A percentile compares a stretch with the other conserved stretches of the same genome.
Conservation (phyloP, 2,888 invertebrate genomes). For the Dione juno region DNA sequence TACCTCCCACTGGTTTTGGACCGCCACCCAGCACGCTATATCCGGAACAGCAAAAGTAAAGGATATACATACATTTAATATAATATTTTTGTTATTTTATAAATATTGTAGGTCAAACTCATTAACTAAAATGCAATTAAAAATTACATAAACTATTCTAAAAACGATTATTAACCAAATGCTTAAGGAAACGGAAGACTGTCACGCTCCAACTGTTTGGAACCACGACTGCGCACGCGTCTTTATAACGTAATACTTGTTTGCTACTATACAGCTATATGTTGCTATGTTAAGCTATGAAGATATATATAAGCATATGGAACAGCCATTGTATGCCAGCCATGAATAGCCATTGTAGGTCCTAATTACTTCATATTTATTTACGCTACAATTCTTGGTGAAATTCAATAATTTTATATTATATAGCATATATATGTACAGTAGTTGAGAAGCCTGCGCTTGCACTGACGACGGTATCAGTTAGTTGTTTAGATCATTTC, state of each 20-base stretch:
- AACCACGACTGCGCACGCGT: constrained; percentile 30
- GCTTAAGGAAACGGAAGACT: constrained; percentile 40
- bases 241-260: constrained; percentile 17
- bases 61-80: too few relatives aligned
- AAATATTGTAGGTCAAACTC: constrained; percentile 1
- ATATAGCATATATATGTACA: not conserved
- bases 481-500: constrained; percentile 49
- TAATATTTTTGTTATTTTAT: not conserved
- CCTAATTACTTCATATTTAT: too few relatives aligned
- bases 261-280: constrained; percentile 1
- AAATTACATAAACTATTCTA: constrained; percentile 25
- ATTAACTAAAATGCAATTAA: not conserved
- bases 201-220: constrained; percentile 35
- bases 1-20: too few relatives aligned
- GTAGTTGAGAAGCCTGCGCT: constrained; percentile 30
- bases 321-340: too few relatives aligned
- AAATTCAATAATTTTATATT: too few relatives aligned
- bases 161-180: constrained; percentile 22
- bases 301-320: not conserved
- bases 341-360: too few relatives aligned
- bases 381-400: too few relatives aligned
- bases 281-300: not conserved
- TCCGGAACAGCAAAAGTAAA: too few relatives aligned
- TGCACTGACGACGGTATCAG: constrained; percentile 43
- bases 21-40: too few relatives aligned